Evolutionary conservation across 2,888 invertebrate genomes (phyloP).

Genomic region (Phalera bucephala): DNA sequence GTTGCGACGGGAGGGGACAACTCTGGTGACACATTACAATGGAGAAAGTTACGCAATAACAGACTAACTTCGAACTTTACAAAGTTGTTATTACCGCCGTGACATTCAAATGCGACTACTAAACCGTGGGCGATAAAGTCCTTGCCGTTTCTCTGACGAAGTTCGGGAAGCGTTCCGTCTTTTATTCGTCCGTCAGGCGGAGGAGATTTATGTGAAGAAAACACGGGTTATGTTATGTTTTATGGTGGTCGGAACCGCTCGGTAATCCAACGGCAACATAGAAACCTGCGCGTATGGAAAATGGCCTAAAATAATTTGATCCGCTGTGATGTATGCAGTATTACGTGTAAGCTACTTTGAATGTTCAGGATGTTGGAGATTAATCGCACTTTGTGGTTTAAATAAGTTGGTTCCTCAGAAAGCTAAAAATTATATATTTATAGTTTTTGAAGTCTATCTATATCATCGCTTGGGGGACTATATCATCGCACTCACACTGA

Average conservation of each 20-base stretch:
- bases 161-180: constrained; percentile 32
- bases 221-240: constrained; percentile 42
- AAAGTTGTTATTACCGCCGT: constrained; percentile 24
- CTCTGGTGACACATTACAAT: constrained; percentile 58
- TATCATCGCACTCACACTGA: no score
- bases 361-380: constrained; percentile 5
- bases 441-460: no score
- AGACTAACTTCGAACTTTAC: constrained; percentile 45
- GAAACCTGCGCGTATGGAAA: constrained; percentile 22
- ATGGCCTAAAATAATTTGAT: constrained; percentile 24
- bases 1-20: constrained; percentile 6
- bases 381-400: constrained; percentile 1
- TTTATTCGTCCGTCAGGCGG: constrained; percentile 47
- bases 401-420: no score
- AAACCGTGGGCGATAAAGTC: constrained; percentile 28
- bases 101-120: constrained; percentile 37
- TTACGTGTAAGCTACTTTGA: constrained; percentile 2
- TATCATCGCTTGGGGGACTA: no score
- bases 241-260: constrained; percentile 39
- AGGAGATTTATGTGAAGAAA: constrained; percentile 56
- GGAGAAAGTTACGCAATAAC: constrained; percentile 69
- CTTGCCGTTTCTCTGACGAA: constrained; percentile 13
- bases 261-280: constrained; percentile 35
- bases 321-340: constrained; percentile 3
- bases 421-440: no score